Evolutionary conservation across 2,113 vertebrate genomes (phyloP).

Genomic region (Vombatus ursinus): DNA sequence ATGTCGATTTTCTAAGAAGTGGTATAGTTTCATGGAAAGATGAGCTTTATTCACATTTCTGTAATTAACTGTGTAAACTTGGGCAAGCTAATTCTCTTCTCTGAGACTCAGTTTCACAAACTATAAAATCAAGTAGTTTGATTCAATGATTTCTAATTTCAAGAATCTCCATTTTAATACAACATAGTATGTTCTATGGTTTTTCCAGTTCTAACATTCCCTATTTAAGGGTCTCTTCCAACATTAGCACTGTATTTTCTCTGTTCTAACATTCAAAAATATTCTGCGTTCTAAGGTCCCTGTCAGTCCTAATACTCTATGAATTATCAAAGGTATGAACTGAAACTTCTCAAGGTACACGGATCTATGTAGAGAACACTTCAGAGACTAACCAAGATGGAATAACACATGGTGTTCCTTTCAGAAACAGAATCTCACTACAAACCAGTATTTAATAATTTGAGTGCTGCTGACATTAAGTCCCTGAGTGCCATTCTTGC

Average conservation of each 20-base stretch:
- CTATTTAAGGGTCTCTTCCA: background rate
- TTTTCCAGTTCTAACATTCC: background rate
- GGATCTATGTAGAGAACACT: background rate
- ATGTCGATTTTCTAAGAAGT: background rate
- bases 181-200: background rate
- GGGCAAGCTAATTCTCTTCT: background rate
- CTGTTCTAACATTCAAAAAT: background rate
- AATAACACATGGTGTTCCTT: background rate
- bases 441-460: slow-evolving; percentile 73
- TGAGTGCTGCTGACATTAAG: slow-evolving; percentile 67
- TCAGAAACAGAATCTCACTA: slow-evolving; percentile 45
- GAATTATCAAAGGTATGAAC: background rate
- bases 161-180: background rate
- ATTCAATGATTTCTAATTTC: background rate
- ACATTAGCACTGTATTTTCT: background rate
- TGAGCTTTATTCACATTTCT: background rate
- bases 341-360: background rate
- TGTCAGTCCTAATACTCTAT: background rate
- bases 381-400: background rate
- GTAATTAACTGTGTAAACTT: background rate
- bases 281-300: background rate
- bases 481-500: background rate
- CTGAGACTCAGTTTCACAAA: background rate
- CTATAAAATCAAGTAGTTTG: background rate
- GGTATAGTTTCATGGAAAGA: background rate